Evolutionary conservation across 2,888 invertebrate genomes (phyloP).

Genomic region (Cheilosia urbana): DNA sequence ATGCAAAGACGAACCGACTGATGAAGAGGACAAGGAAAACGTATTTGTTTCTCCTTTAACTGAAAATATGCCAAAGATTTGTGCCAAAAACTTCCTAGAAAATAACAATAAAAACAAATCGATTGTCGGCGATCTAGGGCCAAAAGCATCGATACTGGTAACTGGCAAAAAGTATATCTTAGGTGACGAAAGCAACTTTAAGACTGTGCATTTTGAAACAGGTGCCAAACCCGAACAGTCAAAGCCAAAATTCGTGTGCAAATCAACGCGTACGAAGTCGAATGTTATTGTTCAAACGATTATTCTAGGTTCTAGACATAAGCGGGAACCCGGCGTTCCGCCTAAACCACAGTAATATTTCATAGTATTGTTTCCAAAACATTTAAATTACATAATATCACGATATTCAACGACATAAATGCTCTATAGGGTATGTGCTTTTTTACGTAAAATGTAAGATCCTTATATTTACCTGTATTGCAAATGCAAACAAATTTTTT

Average conservation of each 20-base stretch:
- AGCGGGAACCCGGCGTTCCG: slow-evolving; percentile 29
- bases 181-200: slow-evolving; percentile 75
- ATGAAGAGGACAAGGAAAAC: slow-evolving; percentile 54
- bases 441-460: slow-evolving; percentile 28
- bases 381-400: not conserved
- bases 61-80: slow-evolving; percentile 15
- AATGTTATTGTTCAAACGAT: slow-evolving; percentile 80
- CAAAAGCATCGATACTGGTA: slow-evolving; percentile 63
- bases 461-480: slow-evolving; percentile 13
- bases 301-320: slow-evolving; percentile 77
- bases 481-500: not conserved
- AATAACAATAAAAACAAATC: slow-evolving; percentile 1
- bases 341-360: slow-evolving; percentile 33
- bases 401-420: slow-evolving; percentile 1
- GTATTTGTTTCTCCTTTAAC: not conserved
- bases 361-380: slow-evolving; percentile 5
- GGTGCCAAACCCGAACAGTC: slow-evolving; percentile 19
- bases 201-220: slow-evolving; percentile 56
- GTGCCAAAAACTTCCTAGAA: slow-evolving; percentile 41
- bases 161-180: slow-evolving; percentile 76
- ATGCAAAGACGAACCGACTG: slow-evolving; percentile 21
- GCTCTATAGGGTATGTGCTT: slow-evolving; percentile 28
- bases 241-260: slow-evolving; percentile 58
- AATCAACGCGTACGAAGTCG: slow-evolving; percentile 77
- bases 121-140: slow-evolving; percentile 3